These are phyloP conservation scores for Notodonta ziczac DNA, from an alignment of 2,888 invertebrate species.

Conservation along the genomic window DNA sequence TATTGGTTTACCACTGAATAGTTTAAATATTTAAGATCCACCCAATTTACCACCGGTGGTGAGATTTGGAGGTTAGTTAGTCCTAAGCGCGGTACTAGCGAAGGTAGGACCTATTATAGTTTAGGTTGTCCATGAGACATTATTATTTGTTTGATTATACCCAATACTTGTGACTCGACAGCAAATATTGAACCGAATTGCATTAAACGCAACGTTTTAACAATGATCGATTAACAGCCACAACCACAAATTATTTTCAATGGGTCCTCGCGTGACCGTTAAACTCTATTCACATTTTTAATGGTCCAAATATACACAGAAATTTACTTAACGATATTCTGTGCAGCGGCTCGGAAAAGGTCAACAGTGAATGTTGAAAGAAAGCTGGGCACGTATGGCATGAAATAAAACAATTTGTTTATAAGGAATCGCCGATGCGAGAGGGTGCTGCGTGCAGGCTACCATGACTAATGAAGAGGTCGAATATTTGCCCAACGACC, in stretches of 20 bases:
- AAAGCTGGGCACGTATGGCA: constrained; percentile 34
- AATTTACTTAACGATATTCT: constrained; percentile 30
- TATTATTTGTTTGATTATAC: neutral
- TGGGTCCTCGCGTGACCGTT: constrained; percentile 32
- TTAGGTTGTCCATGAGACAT: neutral
- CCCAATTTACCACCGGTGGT: too few relatives aligned
- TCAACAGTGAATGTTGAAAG: constrained; percentile 25
- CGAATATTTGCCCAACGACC: constrained; percentile 60
- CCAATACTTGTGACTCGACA: neutral
- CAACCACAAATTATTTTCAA: constrained; percentile 30
- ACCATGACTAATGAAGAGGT: constrained; percentile 67
- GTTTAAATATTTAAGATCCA: too few relatives aligned
- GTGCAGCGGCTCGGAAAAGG: constrained; percentile 31
- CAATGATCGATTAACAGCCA: constrained; percentile 26
- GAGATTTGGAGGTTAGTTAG: too few relatives aligned
- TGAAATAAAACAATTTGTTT: constrained; percentile 56
- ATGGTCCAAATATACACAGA: constrained; percentile 17
- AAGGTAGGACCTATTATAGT: too few relatives aligned
- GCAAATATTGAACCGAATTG: neutral
- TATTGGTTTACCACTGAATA: too few relatives aligned
- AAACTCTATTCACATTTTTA: constrained; percentile 17
- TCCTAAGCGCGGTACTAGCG: too few relatives aligned
- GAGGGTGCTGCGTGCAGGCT: constrained; percentile 40
- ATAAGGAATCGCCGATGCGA: constrained; percentile 48
- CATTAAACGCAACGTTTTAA: neutral